Percentiles rank a stretch among this genome's conserved stretches.
Conservation (phyloP, 37 sponge, comb jelly and placozoan species). For the Mnemiopsis leidyi region DNA sequence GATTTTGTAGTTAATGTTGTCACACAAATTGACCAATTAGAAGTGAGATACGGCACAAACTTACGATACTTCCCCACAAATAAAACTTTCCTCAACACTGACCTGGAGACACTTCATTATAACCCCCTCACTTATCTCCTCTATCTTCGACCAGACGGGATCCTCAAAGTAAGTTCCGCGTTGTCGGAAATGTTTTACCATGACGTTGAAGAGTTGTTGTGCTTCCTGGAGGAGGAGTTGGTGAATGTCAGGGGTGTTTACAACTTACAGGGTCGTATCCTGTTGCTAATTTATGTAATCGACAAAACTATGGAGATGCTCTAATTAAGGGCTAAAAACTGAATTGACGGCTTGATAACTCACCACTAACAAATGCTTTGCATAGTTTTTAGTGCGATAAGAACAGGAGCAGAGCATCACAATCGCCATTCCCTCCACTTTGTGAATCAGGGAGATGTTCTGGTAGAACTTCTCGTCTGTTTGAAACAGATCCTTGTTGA, state of each 20-base stretch:
- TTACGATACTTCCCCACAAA: too few relatives aligned
- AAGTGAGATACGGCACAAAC: too few relatives aligned
- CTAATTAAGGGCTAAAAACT: too few relatives aligned
- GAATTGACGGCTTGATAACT: too few relatives aligned
- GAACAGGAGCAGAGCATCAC: conserved; percentile 17
- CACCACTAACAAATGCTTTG: conserved; percentile 34
- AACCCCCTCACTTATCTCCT: background rate
- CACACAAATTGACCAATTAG: too few relatives aligned
- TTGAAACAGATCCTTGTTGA: conserved; percentile 24
- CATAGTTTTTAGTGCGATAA: background rate
- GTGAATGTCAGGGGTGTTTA: too few relatives aligned
- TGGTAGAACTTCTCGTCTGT: conserved; percentile 53
- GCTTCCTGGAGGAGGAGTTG: background rate
- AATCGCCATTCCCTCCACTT: conserved; percentile 45
- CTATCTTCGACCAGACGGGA: conserved; percentile 29
- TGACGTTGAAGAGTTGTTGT: background rate
- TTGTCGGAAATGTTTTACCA: background rate
- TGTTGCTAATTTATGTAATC: too few relatives aligned
- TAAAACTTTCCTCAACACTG: background rate
- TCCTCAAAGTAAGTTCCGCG: conserved; percentile 27
- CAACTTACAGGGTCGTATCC: too few relatives aligned
- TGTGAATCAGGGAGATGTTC: conserved; percentile 42
- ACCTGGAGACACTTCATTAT: conserved; percentile 24
- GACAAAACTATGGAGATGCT: too few relatives aligned
- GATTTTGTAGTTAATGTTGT: too few relatives aligned